Conservation (phyloP, 2,113 vertebrate genomes). For the Mesitornis unicolor region DNA sequence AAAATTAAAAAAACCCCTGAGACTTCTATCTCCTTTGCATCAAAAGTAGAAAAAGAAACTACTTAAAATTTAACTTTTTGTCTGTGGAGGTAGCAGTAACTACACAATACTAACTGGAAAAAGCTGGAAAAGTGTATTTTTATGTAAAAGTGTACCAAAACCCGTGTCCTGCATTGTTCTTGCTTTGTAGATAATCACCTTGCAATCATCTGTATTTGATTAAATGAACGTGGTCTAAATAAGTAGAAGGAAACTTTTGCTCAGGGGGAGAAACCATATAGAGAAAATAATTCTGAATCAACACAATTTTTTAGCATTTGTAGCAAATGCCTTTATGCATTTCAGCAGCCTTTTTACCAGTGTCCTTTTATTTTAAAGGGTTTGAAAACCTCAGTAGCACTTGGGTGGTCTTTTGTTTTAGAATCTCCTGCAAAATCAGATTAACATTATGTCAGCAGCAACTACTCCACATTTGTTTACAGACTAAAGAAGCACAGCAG, state of each 20-base stretch:
- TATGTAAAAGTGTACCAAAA: neutral
- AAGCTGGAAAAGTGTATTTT: neutral
- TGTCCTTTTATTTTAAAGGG: neutral
- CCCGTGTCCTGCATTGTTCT: neutral
- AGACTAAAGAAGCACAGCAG: neutral
- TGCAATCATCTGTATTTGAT: neutral
- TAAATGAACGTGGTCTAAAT: neutral
- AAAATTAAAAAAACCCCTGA: too few species aligned
- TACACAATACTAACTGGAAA: neutral
- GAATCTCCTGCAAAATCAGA: neutral
- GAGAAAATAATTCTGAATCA: neutral
- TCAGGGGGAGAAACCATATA: neutral
- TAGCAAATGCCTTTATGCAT: neutral
- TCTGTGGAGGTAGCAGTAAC: neutral
- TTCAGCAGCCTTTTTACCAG: neutral
- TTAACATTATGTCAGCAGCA: neutral
- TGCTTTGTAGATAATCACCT: neutral
- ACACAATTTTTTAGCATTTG: neutral
- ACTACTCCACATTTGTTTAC: neutral
- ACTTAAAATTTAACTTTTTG: neutral
- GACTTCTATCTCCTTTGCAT: neutral
- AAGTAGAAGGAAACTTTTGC: neutral
- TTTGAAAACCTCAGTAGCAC: neutral
- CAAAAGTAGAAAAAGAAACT: neutral
- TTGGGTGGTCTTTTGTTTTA: neutral